phyloP scores from a whole-genome alignment of 1,140 invertebrate genomes.

The Brachionus calyciflorus region DNA sequence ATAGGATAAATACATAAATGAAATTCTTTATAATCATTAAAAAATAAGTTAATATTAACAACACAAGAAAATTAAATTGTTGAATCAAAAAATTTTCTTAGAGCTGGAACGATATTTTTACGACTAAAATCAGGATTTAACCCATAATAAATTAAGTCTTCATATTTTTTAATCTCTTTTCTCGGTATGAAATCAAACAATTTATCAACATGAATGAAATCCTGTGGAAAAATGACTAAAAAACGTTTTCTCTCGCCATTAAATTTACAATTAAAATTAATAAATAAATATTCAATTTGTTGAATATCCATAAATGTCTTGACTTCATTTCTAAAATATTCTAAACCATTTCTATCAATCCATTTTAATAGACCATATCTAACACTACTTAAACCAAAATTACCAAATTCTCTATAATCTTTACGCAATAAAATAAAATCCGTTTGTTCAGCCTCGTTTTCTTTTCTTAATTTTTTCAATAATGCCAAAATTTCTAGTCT shows the following conservation, averaged over 20 bases:
- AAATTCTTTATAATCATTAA: no score
- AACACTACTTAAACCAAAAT: constrained; percentile 7
- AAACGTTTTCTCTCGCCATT: neutral
- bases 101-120: neutral
- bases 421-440: neutral
- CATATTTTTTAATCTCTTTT: neutral
- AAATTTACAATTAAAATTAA: constrained; percentile 33
- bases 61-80: neutral
- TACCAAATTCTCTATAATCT: neutral
- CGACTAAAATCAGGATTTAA: neutral
- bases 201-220: neutral
- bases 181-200: neutral
- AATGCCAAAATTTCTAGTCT: neutral
- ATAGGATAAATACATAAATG: no score
- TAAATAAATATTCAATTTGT: constrained; percentile 4
- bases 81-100: constrained; percentile 6
- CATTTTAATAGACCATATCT: neutral
- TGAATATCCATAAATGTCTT: neutral
- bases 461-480: constrained; percentile 12
- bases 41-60: no score
- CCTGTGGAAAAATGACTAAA: constrained; percentile 12
- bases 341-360: neutral
- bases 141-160: neutral
- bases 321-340: neutral
- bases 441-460: neutral